Conservation (phyloP, 2,888 invertebrate species). For the Stegana nigrithorax region DNA sequence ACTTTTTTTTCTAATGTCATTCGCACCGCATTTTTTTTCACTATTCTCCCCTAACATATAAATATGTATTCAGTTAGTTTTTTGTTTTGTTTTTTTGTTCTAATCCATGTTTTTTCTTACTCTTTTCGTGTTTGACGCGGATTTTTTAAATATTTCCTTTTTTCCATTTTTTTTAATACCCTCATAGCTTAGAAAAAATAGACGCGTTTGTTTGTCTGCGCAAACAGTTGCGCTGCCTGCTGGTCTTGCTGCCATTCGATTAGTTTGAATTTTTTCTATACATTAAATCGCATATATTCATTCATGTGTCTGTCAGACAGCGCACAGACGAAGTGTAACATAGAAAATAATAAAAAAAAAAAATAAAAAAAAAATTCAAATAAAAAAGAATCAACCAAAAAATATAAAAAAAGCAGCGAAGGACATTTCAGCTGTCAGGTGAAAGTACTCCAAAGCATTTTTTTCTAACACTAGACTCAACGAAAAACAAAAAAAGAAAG, state of each 20-base stretch:
- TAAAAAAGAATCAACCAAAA: background rate
- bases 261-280: slow-evolving; percentile 54
- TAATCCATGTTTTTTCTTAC: background rate
- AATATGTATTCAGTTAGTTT: slow-evolving; percentile 34
- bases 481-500: too few species aligned
- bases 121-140: too few species aligned
- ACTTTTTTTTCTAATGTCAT: background rate
- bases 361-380: background rate
- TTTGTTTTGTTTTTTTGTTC: slow-evolving; percentile 6
- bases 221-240: slow-evolving; percentile 18
- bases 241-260: slow-evolving; percentile 46
- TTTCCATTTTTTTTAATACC: background rate
- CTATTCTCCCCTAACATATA: slow-evolving; percentile 27
- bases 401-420: slow-evolving; percentile 23
- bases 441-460: slow-evolving; percentile 45
- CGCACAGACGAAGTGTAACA: background rate
- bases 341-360: too few species aligned
- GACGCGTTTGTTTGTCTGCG: too few species aligned
- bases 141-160: too few species aligned
- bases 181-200: slow-evolving; percentile 30
- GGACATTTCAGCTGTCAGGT: slow-evolving; percentile 44
- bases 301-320: slow-evolving; percentile 32
- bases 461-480: slow-evolving; percentile 22
- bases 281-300: slow-evolving; percentile 42
- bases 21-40: slow-evolving; percentile 15